Conservation (phyloP, 1,140 invertebrate species). For the Zaprionus taronus region DNA sequence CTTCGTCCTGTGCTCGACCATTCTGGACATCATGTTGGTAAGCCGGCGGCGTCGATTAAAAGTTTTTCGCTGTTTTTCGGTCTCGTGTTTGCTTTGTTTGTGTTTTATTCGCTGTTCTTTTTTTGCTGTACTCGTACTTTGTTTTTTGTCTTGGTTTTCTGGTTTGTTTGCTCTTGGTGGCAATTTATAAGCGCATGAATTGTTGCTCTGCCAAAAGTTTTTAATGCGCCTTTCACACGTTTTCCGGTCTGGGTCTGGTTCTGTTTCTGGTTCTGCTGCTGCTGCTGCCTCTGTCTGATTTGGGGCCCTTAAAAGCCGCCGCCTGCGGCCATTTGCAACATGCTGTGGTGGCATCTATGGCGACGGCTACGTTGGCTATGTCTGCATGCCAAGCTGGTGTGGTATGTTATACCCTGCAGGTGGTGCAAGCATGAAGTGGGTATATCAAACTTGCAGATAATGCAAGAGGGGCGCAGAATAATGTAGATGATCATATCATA, state of each 20-base stretch:
- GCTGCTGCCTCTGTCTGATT: not conserved
- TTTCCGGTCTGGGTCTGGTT: constrained; percentile 20
- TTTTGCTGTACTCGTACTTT: constrained; percentile 10
- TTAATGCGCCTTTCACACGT: constrained; percentile 70
- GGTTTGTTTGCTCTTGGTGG: constrained; percentile 50
- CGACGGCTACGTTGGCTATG: not conserved
- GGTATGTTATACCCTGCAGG: not conserved
- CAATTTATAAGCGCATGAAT: constrained; percentile 77
- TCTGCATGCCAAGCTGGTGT: constrained; percentile 13
- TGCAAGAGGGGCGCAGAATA: not conserved
- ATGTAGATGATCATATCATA: too few relatives aligned
- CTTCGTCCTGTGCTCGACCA: constrained; percentile 75
- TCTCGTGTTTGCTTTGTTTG: constrained; percentile 37
- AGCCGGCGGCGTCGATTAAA: constrained; percentile 50
- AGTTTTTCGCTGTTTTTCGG: constrained; percentile 63
- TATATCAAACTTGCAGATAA: not conserved
- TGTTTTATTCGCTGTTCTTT: constrained; percentile 38
- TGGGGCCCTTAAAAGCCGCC: constrained; percentile 3
- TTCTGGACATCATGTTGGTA: constrained; percentile 81
- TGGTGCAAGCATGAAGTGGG: too few relatives aligned
- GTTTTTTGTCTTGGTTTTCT: not conserved
- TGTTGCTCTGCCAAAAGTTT: constrained; percentile 69
- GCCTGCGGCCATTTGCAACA: constrained; percentile 42
- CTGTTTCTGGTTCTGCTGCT: not conserved
- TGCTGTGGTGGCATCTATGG: constrained; percentile 21